These are phyloP conservation scores for Hypanus sabinus DNA, from an alignment of 2,113 vertebrate species.

Conservation along the genomic window DNA sequence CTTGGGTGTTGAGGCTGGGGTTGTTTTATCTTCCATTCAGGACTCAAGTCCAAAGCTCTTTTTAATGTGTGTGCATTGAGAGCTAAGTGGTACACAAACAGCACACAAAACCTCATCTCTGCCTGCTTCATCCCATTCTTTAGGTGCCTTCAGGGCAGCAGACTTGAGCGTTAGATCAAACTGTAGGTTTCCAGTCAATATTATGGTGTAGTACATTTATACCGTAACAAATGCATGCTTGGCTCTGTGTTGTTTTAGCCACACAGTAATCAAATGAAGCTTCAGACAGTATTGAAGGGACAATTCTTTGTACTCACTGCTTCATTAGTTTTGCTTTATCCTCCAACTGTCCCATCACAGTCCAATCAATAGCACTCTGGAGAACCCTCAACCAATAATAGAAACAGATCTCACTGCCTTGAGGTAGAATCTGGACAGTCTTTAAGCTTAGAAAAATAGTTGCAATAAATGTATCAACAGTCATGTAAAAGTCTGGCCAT, in stretches of 20 bases:
- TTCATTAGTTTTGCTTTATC: slow-evolving; percentile 59
- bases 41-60: neutral
- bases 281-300: slow-evolving; percentile 48
- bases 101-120: slow-evolving; percentile 26
- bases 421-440: slow-evolving; percentile 38
- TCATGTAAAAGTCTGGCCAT: slow-evolving; percentile 33
- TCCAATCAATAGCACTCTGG: slow-evolving; percentile 48
- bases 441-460: slow-evolving; percentile 43
- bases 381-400: slow-evolving; percentile 51
- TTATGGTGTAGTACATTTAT: slow-evolving; percentile 41
- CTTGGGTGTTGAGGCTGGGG: neutral
- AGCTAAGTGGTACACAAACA: slow-evolving; percentile 2
- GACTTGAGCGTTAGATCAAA: slow-evolving; percentile 40
- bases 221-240: slow-evolving; percentile 37
- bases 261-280: slow-evolving; percentile 48
- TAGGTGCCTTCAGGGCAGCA: slow-evolving; percentile 36
- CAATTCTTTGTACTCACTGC: slow-evolving; percentile 50
- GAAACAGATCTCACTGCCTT: slow-evolving; percentile 51
- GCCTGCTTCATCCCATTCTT: slow-evolving; percentile 25
- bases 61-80: neutral
- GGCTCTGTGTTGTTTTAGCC: slow-evolving; percentile 42
- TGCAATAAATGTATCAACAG: slow-evolving; percentile 41
- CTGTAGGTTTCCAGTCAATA: slow-evolving; percentile 40
- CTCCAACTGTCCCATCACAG: slow-evolving; percentile 49
- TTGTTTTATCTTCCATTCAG: neutral